Evolutionary conservation across 2,888 invertebrate genomes (phyloP).

Genomic region (Phoenoteleia sp.): DNA sequence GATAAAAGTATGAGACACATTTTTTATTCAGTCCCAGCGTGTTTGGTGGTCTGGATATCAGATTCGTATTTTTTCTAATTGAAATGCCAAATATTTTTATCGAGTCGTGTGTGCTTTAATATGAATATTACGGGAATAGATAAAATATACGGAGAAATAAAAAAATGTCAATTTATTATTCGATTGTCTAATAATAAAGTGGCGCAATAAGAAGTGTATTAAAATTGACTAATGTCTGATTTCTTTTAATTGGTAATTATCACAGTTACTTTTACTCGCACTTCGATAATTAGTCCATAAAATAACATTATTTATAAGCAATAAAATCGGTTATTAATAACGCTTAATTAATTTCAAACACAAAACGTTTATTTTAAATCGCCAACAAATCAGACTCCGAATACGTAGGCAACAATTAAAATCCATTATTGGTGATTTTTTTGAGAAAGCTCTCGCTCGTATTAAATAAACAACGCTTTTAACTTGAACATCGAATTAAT

Average conservation of each 20-base stretch:
- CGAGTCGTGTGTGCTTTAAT: neutral
- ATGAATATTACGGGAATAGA: neutral
- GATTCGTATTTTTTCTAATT: neutral
- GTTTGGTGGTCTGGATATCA: too few relatives aligned
- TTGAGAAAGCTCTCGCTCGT: neutral
- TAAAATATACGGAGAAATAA: neutral
- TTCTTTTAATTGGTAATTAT: neutral
- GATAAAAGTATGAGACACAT: conserved; percentile 12
- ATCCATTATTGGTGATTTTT: neutral
- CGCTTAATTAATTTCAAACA: neutral
- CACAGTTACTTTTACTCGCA: neutral
- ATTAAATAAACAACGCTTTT: conserved; percentile 15
- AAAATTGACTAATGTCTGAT: neutral
- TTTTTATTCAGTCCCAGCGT: neutral
- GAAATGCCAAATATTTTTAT: neutral
- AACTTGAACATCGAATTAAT: conserved; percentile 28
- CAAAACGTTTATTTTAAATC: neutral
- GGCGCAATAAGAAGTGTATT: neutral
- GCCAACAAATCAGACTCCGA: neutral
- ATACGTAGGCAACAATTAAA: neutral
- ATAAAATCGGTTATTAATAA: neutral
- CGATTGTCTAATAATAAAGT: neutral
- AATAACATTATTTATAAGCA: neutral
- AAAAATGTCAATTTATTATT: neutral
- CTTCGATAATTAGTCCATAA: conserved; percentile 1